Conservation (phyloP, 2,888 invertebrate species). For the Drosophila atripex region DNA sequence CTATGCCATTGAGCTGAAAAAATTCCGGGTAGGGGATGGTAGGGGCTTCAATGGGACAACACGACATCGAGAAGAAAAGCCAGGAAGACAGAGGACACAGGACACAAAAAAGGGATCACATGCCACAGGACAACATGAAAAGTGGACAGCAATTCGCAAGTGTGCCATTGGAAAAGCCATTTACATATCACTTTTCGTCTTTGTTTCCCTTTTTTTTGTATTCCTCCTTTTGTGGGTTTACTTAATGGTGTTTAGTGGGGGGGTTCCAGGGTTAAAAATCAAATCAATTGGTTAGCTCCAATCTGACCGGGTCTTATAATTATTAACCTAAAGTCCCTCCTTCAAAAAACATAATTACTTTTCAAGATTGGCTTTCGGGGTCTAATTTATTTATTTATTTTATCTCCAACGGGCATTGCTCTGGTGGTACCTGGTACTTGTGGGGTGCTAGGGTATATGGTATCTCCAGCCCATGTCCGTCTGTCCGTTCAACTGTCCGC, state of each 20-base stretch:
- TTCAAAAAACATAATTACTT: not conserved
- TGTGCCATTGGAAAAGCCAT: conserved; percentile 43
- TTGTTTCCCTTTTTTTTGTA: not conserved
- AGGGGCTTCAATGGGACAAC: not conserved
- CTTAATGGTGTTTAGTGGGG: too few species aligned
- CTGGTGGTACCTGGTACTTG: not conserved
- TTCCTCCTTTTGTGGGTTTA: too few species aligned
- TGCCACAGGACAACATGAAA: conserved; percentile 62
- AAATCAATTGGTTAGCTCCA: too few species aligned
- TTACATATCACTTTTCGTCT: conserved; percentile 17
- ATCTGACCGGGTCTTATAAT: too few species aligned
- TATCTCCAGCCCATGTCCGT: too few species aligned
- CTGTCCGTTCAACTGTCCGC: too few species aligned
- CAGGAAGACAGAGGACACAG: conserved; percentile 1
- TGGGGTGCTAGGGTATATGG: not conserved
- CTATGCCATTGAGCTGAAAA: not conserved
- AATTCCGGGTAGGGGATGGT: too few species aligned
- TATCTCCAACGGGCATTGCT: conserved; percentile 20
- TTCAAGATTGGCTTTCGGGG: too few species aligned
- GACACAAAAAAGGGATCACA: conserved; percentile 58
- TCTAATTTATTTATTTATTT: conserved; percentile 12
- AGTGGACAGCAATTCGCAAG: conserved; percentile 74
- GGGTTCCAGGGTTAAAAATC: too few species aligned
- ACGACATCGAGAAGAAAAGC: conserved; percentile 22
- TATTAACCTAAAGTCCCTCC: too few species aligned